Percentiles rank a stretch among this genome's conserved stretches.
Conservation (phyloP, 2,888 invertebrate species). For the Orchestes rusci region DNA sequence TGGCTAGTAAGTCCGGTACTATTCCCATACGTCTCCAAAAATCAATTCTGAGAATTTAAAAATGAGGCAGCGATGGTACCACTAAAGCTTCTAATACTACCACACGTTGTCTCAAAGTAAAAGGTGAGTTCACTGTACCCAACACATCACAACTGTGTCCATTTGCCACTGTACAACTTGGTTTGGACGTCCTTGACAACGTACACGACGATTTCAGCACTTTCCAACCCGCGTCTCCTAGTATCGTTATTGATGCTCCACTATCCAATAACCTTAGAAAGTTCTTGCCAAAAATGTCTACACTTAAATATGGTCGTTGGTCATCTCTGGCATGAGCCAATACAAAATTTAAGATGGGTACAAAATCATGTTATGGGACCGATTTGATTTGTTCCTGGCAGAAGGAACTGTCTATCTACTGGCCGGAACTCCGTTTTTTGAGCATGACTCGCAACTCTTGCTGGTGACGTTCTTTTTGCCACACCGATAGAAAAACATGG, state of each 20-base stretch:
- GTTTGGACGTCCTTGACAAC: background rate
- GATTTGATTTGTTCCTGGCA: no score
- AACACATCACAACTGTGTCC: background rate
- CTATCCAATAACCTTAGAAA: constrained; percentile 18
- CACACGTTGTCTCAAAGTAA: no score
- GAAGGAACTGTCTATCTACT: no score
- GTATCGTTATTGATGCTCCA: constrained; percentile 16
- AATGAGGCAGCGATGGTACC: background rate
- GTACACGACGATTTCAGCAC: background rate
- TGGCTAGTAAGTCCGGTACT: background rate
- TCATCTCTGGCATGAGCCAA: background rate
- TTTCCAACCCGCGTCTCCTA: constrained; percentile 6
- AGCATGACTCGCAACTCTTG: no score
- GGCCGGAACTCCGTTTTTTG: no score
- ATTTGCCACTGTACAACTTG: background rate
- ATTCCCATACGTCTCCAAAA: background rate
- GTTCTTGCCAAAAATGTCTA: constrained; percentile 1
- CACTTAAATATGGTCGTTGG: background rate
- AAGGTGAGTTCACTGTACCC: background rate
- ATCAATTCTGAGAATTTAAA: background rate
- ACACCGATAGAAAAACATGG: no score
- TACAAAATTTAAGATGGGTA: background rate
- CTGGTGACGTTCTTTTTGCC: no score
- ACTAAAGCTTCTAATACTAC: background rate
- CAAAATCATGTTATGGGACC: no score